Percentiles rank a stretch among this genome's conserved stretches.
Conservation (phyloP, 1,140 invertebrate species). For the Chrysopa pallens region DNA sequence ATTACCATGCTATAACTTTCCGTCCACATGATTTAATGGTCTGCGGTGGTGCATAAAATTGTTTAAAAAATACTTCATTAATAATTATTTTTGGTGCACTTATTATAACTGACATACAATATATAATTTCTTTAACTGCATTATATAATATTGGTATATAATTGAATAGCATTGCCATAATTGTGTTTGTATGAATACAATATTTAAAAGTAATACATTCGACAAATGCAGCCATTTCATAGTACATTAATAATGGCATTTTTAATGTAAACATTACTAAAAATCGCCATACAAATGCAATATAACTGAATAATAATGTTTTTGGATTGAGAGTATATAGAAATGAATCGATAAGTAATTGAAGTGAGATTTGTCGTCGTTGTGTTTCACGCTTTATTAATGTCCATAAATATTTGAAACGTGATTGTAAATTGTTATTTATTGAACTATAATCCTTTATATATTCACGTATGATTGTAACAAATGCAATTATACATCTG, state of each 20-base stretch:
- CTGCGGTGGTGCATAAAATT: slow-evolving; percentile 34
- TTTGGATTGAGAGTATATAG: slow-evolving; percentile 22
- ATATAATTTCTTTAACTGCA: slow-evolving; percentile 31
- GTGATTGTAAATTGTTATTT: slow-evolving; percentile 14
- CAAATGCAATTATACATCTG: slow-evolving; percentile 33
- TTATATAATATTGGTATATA: slow-evolving; percentile 36
- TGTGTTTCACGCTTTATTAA: slow-evolving; percentile 24
- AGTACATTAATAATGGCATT: slow-evolving; percentile 21
- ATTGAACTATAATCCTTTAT: slow-evolving; percentile 21
- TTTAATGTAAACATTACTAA: slow-evolving; percentile 18
- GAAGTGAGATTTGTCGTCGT: slow-evolving; percentile 24
- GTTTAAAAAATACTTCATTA: slow-evolving; percentile 31
- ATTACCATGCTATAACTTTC: slow-evolving; percentile 35
- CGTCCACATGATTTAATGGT: slow-evolving; percentile 53
- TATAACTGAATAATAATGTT: slow-evolving; percentile 16
- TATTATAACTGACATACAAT: slow-evolving; percentile 31
- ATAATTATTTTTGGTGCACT: slow-evolving; percentile 36
- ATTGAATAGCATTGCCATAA: slow-evolving; percentile 25
- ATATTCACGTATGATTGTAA: slow-evolving; percentile 36
- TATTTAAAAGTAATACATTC: slow-evolving; percentile 19
- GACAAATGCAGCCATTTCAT: slow-evolving; percentile 22
- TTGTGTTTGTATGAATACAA: slow-evolving; percentile 23
- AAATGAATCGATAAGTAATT: slow-evolving; percentile 22
- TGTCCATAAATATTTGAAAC: slow-evolving; percentile 16
- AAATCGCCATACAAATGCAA: slow-evolving; percentile 17